Base-by-base conservation (phyloP, 2,113 vertebrate genomes). In the Pongo abelii region DNA sequence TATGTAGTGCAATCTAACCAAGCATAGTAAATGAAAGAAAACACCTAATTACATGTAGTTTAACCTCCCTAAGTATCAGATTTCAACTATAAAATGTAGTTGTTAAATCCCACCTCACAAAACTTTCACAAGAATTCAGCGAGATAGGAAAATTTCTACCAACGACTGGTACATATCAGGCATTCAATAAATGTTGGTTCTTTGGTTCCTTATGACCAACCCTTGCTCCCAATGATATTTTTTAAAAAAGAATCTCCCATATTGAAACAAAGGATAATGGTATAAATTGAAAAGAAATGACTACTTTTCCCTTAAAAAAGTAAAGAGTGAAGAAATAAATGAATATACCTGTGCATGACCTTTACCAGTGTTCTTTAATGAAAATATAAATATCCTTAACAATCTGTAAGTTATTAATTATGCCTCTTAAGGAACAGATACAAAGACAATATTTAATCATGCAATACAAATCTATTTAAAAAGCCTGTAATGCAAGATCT, bases 11-110 rank as follows among this genome's bases (percentile, higher is more conserved):
- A 84, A 61, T 93, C n/a, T 74, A 85, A 94, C 25, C 11, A 91
- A 92, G 22, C 4, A 92, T 86, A 92, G 81, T 72, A 90, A 94
- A 95, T 86, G 14, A 92, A 95, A 69, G 61, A 78, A 88, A 95
- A 17, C 35, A 93, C 4, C 2, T 17, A 50, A 61, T 88, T 75
- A 81, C 43, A 61, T 23, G 38, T 67, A 86, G 9, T 85, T 87
- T 75, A 80, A 74, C 4, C 8, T 86, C 48, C 61, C 18, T 57
- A 5, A 75, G 23, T 43, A 80, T 94, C 50, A 80, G 13, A 87
- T 93, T 70, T 91, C 38, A 89, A 78, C 27, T 91, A 89, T 52
- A 91, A 95, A 96, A 79, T 69, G 52, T 30, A 43, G 38, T 35
- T 89, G 30, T 48, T 46, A 88, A 67, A 92, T 91, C 12, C 8